Evolutionary conservation across 2,113 vertebrate genomes (phyloP), one percentile per base, ranked within the genome.

Genomic region (Cyanocitta stelleri): DNA sequence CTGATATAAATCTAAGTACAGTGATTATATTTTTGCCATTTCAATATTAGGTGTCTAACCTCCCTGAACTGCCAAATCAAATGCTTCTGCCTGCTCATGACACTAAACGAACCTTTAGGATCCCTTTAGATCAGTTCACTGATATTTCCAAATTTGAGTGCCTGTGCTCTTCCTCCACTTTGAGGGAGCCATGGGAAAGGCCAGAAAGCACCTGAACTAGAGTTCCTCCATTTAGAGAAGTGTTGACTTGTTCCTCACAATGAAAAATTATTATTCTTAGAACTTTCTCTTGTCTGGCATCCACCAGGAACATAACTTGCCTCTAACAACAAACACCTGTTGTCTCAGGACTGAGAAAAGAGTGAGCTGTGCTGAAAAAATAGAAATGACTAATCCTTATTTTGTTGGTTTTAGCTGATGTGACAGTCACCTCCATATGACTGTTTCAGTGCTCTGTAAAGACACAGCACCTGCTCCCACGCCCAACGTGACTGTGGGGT

Each of bases 371-470:
- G 72, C 68, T 81, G 55, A 58, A 48, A 56, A 63, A 8, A 5
- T 6, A 51, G 11, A 27, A 55, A 12, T 46, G 71, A 89, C 67
- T 91, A 94, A 91, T 88, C 5, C 33, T 68, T 71, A 11, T 56
- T 92, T 90, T n/a, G 56, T 56, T 37, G 56, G 76, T 13, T 95
- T 90, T 41, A 88, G 69, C 56, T 90, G 79, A 93, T 84, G 90
- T 84, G 86, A 85, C 17, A 95, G 95, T 94, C 88, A 88, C 91
- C 87, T 92, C 90, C 48, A 0, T 80, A 24, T 85, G 94, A 90
- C 35, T 86, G 62, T 24, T 93, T 18, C 32, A 74, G 48, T 2
- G 59, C 75, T 77, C 76, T 52, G 39, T 69, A 39, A 49, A 95
- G 85, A 86, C 85, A 83, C 44, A 61, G 27, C 68, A 33, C 46